Percentiles rank a stretch among this genome's conserved stretches.
Conservation (phyloP, 1,140 invertebrate genomes). For the Sycophaga agraensis region DNA sequence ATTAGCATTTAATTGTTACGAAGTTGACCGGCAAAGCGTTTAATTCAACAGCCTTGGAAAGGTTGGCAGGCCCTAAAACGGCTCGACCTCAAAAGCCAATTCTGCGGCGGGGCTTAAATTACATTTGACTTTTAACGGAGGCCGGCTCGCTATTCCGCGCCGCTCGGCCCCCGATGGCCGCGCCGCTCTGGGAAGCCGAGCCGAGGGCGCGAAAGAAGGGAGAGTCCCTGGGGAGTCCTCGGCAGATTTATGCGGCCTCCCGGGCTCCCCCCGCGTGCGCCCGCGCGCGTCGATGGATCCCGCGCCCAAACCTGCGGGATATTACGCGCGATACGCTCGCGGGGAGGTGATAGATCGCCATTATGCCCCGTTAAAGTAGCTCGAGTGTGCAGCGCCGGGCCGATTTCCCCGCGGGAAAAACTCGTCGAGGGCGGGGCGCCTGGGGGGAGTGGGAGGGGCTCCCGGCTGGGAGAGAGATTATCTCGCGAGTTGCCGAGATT, state of each 20-base stretch:
- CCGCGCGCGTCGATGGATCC: slow-evolving; percentile 38
- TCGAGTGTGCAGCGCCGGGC: not conserved
- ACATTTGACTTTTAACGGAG: slow-evolving; percentile 6
- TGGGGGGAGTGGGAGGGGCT: not conserved
- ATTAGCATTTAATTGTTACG: no score
- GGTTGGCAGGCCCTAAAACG: no score
- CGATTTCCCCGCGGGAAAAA: no score
- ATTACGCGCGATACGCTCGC: slow-evolving; percentile 49
- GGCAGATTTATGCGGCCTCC: slow-evolving; percentile 55
- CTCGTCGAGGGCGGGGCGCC: no score
- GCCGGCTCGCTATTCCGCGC: no score
- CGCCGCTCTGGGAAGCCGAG: no score
- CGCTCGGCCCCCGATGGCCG: no score
- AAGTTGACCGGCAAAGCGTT: no score
- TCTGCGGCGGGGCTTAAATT: not conserved
- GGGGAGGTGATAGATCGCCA: slow-evolving; percentile 48
- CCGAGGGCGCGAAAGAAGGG: slow-evolving; percentile 44
- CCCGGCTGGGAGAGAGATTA: slow-evolving; percentile 1
- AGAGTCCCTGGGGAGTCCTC: slow-evolving; percentile 54
- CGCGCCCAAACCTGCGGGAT: slow-evolving; percentile 41
- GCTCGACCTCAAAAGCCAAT: no score
- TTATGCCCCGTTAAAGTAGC: slow-evolving; percentile 41
- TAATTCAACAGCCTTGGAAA: no score
- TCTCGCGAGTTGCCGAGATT: not conserved
- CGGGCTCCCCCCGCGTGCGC: slow-evolving; percentile 38